These are phyloP conservation scores for Pecten maximus DNA, from an alignment of 2,888 invertebrate species.

Conservation along the genomic window DNA sequence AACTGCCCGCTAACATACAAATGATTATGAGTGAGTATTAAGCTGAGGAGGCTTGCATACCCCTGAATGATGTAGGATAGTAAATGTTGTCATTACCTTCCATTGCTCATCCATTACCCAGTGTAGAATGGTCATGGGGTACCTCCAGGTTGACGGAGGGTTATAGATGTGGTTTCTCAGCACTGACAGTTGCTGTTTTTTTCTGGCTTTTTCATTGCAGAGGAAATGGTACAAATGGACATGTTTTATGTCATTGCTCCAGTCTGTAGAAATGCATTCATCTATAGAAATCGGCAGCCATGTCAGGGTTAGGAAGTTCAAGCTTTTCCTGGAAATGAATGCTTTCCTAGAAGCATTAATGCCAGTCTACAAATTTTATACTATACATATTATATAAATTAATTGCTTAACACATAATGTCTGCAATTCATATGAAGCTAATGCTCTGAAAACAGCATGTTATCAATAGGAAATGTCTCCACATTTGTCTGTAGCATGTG, in stretches of 20 bases:
- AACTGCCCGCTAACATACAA: neutral
- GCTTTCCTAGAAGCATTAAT: neutral
- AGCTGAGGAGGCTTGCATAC: neutral
- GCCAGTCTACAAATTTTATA: neutral
- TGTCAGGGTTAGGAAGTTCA: neutral
- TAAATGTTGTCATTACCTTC: neutral
- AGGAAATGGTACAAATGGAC: neutral
- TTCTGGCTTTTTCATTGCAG: neutral
- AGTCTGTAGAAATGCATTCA: neutral
- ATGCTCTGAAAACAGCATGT: neutral
- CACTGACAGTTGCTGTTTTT: neutral
- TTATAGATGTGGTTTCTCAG: neutral
- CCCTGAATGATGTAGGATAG: neutral
- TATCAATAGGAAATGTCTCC: neutral
- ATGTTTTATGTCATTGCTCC: neutral
- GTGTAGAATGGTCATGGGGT: neutral
- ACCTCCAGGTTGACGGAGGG: neutral
- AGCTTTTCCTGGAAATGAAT: neutral
- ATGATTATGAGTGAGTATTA: neutral
- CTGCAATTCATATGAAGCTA: neutral
- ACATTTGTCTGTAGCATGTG: neutral
- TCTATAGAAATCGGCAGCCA: conserved; percentile 15
- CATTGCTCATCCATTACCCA: neutral
- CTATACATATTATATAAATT: neutral
- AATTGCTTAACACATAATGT: neutral